These are phyloP conservation scores for Drosophila pruinosa DNA, from an alignment of 1,140 invertebrate genomes.

Conservation along the genomic window DNA sequence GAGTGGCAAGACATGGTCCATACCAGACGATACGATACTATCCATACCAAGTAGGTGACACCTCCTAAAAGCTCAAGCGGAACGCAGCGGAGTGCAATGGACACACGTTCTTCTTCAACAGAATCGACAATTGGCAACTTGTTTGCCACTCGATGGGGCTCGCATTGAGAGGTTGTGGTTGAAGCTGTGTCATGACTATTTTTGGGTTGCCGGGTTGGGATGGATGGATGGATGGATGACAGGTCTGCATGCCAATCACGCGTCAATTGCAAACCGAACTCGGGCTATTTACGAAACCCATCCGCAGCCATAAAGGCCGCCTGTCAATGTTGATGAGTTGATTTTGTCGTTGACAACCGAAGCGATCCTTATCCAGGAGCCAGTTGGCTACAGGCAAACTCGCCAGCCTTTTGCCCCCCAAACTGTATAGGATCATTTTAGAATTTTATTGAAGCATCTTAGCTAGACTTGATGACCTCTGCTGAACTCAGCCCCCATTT, in stretches of 20 bases:
- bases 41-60: conserved; percentile 69
- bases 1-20: conserved; percentile 17
- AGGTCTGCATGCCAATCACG: conserved; percentile 74
- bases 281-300: conserved; percentile 63
- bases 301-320: conserved; percentile 42
- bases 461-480: no score
- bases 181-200: conserved; percentile 46
- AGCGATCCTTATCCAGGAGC: conserved; percentile 65
- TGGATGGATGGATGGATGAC: conserved; percentile 31
- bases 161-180: background rate
- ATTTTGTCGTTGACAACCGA: conserved; percentile 68
- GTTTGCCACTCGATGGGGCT: conserved; percentile 35
- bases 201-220: conserved; percentile 38
- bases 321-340: conserved; percentile 77
- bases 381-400: no score
- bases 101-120: conserved; percentile 12
- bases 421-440: background rate
- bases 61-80: conserved; percentile 35
- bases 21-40: conserved; percentile 29
- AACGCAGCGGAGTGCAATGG: background rate
- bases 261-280: conserved; percentile 65
- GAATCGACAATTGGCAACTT: conserved; percentile 35
- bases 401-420: no score
- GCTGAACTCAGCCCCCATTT: no score
- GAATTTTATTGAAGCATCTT: background rate